Percentiles rank a stretch among this genome's conserved stretches.
These are phyloP conservation scores for Proteles cristata DNA, from an alignment of 2,113 vertebrate genomes.

Conservation along the genomic window DNA sequence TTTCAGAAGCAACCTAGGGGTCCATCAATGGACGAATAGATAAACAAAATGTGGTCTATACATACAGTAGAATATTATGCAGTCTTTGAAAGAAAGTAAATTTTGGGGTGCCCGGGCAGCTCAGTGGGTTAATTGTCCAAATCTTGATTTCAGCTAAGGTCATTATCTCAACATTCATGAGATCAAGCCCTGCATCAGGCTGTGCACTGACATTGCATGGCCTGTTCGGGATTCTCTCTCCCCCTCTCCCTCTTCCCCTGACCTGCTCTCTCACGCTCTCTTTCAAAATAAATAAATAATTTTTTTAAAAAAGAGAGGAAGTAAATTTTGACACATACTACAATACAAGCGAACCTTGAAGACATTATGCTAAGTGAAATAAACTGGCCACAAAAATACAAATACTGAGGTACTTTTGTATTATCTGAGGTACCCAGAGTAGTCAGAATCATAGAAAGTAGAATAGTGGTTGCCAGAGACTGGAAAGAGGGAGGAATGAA, in stretches of 20 bases:
- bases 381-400: neutral
- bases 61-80: neutral
- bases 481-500: too few species aligned
- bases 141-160: too few species aligned
- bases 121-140: too few species aligned
- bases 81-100: neutral
- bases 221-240: too few species aligned
- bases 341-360: neutral
- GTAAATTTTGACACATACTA: neutral
- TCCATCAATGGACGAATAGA: neutral
- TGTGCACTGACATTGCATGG: too few species aligned
- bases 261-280: too few species aligned
- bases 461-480: neutral
- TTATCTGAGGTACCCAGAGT: neutral
- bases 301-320: neutral
- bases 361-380: neutral
- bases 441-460: neutral
- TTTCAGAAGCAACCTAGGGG: neutral
- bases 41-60: too few species aligned
- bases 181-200: too few species aligned
- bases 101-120: too few species aligned
- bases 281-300: too few species aligned
- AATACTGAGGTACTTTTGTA: neutral
- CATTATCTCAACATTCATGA: too few species aligned
- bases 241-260: too few species aligned